Evolutionary conservation across 1,140 invertebrate genomes (phyloP).

Genomic region (Leucophenga varia): DNA sequence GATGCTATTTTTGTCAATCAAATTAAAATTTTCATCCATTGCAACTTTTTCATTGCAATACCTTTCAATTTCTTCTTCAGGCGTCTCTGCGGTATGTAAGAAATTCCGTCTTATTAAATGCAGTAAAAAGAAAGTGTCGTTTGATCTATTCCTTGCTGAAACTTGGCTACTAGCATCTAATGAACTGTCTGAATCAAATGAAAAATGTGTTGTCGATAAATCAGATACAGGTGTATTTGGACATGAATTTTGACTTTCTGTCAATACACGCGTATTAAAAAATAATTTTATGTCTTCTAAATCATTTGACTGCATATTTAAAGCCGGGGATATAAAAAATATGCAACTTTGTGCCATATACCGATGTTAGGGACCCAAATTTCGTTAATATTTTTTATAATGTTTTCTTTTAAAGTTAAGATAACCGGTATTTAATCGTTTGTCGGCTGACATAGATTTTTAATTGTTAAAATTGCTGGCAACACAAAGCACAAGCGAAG

Average conservation of each 20-base stretch:
- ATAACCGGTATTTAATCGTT: no score
- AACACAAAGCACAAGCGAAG: slow-evolving; percentile 7
- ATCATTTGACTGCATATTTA: slow-evolving; percentile 1
- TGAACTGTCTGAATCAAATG: neutral
- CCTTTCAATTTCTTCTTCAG: no score
- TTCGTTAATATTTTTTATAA: no score
- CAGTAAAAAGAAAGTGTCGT: neutral
- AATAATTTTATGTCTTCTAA: slow-evolving; percentile 1
- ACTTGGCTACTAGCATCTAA: neutral
- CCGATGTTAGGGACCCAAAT: no score
- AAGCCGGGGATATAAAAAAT: slow-evolving; percentile 7
- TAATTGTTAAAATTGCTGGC: no score
- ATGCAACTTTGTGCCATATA: slow-evolving; percentile 7
- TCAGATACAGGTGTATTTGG: neutral
- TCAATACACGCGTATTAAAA: neutral
- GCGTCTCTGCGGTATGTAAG: no score
- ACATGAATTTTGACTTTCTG: neutral
- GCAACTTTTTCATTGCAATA: no score
- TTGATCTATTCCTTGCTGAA: neutral
- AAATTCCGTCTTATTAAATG: no score
- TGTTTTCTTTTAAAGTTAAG: no score
- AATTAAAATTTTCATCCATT: neutral
- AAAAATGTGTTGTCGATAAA: neutral
- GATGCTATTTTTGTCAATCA: no score
- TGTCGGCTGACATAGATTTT: no score